Evolutionary conservation across 2,113 vertebrate genomes (phyloP).

Genomic region (Ovis canadensis): DNA sequence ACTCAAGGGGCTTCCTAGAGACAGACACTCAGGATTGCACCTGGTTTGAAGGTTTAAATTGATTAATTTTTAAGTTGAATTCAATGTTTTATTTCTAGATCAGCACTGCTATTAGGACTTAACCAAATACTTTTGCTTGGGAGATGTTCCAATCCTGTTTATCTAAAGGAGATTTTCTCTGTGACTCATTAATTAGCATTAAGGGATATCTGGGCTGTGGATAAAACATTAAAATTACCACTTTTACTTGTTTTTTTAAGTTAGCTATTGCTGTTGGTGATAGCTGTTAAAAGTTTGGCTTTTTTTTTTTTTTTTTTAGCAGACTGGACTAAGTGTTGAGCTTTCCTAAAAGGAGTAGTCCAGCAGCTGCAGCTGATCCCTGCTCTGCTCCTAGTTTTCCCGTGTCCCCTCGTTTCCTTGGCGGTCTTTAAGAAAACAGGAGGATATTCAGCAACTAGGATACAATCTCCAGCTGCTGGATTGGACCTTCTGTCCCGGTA

Average conservation of each 20-base stretch:
- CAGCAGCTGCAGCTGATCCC: background rate
- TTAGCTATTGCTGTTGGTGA: conserved; percentile 1
- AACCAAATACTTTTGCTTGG: background rate
- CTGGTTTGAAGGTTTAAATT: background rate
- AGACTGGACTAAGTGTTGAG: background rate
- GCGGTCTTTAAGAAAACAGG: background rate
- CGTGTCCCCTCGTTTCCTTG: background rate
- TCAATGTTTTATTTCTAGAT: background rate
- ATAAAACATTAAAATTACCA: background rate
- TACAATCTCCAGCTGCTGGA: background rate
- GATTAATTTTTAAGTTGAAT: background rate
- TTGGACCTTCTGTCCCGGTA: background rate
- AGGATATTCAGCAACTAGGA: background rate
- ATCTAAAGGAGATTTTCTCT: background rate
- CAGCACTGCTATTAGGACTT: background rate
- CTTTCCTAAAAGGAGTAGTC: background rate
- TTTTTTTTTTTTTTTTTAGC: background rate
- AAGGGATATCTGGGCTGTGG: background rate
- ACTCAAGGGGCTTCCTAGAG: background rate
- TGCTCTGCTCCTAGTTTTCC: background rate
- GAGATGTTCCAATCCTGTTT: background rate
- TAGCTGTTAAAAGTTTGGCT: background rate
- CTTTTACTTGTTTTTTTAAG: background rate
- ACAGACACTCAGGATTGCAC: background rate
- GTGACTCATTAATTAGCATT: conserved; percentile 4